phyloP scores from a whole-genome alignment of 2,113 vertebrate genomes.

The Limanda limanda region DNA sequence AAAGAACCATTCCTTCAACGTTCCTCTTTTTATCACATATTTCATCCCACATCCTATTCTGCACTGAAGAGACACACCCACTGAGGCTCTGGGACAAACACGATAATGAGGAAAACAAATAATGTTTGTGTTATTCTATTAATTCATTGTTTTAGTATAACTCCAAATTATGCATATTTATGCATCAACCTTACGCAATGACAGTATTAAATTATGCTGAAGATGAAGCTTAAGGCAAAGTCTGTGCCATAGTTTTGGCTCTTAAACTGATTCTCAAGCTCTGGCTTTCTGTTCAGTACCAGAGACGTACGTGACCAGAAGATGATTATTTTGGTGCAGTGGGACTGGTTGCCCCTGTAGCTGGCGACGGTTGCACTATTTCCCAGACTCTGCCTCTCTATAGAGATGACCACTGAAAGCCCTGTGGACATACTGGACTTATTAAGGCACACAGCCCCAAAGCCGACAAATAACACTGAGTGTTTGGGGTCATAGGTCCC shows the following conservation, averaged over 20 bases:
- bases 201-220: not conserved
- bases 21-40: constrained; percentile 38
- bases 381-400: constrained; percentile 27
- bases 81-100: not conserved
- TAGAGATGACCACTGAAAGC: constrained; percentile 39
- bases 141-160: constrained; percentile 8
- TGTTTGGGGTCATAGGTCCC: constrained; percentile 38
- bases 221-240: constrained; percentile 1
- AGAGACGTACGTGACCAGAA: constrained; percentile 59
- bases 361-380: constrained; percentile 35
- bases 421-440: constrained; percentile 32
- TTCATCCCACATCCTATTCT: not conserved
- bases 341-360: constrained; percentile 40
- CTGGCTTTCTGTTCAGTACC: constrained; percentile 41
- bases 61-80: constrained; percentile 21
- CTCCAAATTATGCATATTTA: not conserved
- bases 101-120: not conserved
- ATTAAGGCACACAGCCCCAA: constrained; percentile 11
- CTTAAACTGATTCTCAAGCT: constrained; percentile 34
- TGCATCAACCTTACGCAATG: not conserved
- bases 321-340: constrained; percentile 61
- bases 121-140: not conserved
- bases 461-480: constrained; percentile 23
- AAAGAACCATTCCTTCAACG: constrained; percentile 47
- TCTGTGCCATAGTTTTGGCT: constrained; percentile 14